These are phyloP conservation scores for Tenthredo scrophulariae DNA, from an alignment of 2,888 invertebrate genomes.

Conservation along the genomic window DNA sequence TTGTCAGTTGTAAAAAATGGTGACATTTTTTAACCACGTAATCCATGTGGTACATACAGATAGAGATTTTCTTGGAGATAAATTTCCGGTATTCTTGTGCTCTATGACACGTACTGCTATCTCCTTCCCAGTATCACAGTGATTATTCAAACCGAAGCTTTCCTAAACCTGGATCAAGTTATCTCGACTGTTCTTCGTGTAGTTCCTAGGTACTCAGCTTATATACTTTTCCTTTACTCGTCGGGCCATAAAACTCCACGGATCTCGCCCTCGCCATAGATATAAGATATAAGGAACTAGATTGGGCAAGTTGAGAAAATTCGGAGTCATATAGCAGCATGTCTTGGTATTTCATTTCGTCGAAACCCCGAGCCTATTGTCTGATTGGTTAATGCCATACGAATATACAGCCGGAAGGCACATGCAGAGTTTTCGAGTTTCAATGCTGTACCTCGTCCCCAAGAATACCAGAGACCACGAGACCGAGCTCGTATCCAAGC, in stretches of 20 bases:
- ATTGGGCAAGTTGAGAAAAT: too few species aligned
- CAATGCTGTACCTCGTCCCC: too few species aligned
- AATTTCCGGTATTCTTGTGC: neutral
- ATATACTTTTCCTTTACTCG: constrained; percentile 50
- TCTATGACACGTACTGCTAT: neutral
- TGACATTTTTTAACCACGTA: neutral
- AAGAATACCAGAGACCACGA: too few species aligned
- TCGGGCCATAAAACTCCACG: constrained; percentile 44
- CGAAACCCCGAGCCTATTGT: too few species aligned
- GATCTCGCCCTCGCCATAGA: neutral
- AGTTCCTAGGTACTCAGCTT: constrained; percentile 29
- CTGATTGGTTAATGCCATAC: too few species aligned
- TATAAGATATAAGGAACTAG: too few species aligned
- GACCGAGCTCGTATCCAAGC: too few species aligned
- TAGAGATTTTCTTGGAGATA: neutral
- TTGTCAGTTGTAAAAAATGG: neutral
- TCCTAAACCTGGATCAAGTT: constrained; percentile 48
- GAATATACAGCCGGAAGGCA: too few species aligned
- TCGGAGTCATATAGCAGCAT: too few species aligned
- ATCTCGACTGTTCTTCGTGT: constrained; percentile 42
- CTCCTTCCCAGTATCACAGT: neutral
- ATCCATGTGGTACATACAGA: too few species aligned
- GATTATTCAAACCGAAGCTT: constrained; percentile 37
- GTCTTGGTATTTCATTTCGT: too few species aligned
- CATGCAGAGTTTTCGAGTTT: too few species aligned